A percentile compares a stretch with the other conserved stretches of the same genome.
Evolutionary conservation across 2,888 invertebrate species (phyloP).

Genomic region (Platycheirus rosarum): DNA sequence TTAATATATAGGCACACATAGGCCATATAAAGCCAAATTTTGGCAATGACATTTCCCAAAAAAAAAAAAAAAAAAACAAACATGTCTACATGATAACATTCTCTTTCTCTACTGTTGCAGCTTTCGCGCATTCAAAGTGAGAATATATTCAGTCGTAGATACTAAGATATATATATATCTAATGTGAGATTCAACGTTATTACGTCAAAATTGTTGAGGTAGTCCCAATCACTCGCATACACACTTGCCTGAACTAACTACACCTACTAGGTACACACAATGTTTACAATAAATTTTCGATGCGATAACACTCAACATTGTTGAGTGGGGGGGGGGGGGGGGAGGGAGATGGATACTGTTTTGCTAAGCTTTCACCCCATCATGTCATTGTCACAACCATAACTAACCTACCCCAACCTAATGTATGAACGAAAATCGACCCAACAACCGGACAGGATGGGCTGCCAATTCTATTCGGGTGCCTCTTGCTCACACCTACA

Average conservation of each 20-base stretch:
- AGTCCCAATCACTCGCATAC: conserved; percentile 33
- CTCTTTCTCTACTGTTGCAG: background rate
- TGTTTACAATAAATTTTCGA: conserved; percentile 38
- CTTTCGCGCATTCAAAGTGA: conserved; percentile 1
- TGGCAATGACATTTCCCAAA: conserved; percentile 71
- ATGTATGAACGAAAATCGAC: conserved; percentile 25
- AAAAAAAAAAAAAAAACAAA: too few species aligned
- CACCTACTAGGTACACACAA: background rate
- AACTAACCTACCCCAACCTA: conserved; percentile 51
- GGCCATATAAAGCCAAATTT: conserved; percentile 62
- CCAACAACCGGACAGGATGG: conserved; percentile 47
- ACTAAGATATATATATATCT: background rate
- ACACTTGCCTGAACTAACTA: background rate
- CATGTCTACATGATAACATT: conserved; percentile 1
- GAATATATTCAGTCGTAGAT: background rate
- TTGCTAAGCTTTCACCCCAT: conserved; percentile 43
- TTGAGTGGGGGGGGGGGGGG: too few species aligned
- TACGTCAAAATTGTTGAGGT: conserved; percentile 51
- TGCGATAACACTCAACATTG: conserved; percentile 1
- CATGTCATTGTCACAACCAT: conserved; percentile 25
- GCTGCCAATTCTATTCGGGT: background rate
- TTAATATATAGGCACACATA: conserved; percentile 35
- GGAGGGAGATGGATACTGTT: background rate
- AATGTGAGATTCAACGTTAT: background rate
- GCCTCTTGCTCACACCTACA: conserved; percentile 9